A percentile compares a stretch with the other conserved stretches of the same genome.
Conservation (phyloP, 2,797 vertebrate genomes). For the Coreius guichenoti region DNA sequence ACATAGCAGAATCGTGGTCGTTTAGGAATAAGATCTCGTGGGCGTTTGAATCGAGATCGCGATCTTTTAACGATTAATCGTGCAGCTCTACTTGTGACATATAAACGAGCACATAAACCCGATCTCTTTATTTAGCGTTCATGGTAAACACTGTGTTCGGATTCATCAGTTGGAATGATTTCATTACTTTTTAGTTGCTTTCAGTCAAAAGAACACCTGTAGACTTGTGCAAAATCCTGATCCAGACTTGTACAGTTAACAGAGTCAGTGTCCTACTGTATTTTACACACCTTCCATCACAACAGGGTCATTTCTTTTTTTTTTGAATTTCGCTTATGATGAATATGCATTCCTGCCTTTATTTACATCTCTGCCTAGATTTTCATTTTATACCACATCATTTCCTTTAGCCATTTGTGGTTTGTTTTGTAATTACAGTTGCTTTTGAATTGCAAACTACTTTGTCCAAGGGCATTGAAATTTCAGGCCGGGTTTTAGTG, state of each 20-base stretch:
- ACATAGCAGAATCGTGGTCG: too few species aligned
- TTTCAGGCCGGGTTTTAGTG: not conserved
- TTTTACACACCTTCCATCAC: not conserved
- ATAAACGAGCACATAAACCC: not conserved
- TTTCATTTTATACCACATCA: not conserved
- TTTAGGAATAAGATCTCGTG: too few species aligned
- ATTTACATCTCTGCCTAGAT: slow-evolving; percentile 18
- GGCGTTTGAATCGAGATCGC: too few species aligned
- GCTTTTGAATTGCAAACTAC: slow-evolving; percentile 12
- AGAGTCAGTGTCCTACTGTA: not conserved
- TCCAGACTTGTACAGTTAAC: slow-evolving; percentile 2
- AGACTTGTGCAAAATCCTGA: not conserved
- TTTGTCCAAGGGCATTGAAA: not conserved
- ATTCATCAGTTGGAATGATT: not conserved
- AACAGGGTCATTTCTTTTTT: not conserved
- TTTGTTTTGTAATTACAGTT: slow-evolving; percentile 1
- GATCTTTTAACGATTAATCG: too few species aligned
- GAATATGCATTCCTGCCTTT: slow-evolving; percentile 2
- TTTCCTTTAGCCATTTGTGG: slow-evolving; percentile 12
- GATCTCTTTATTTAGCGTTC: not conserved
- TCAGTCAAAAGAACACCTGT: not conserved
- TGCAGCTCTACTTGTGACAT: too few species aligned
- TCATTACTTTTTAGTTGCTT: not conserved
- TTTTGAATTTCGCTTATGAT: not conserved
- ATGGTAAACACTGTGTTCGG: not conserved